Evolutionary conservation across 2,797 vertebrate genomes (phyloP).

Genomic region (Gambelia wislizenii): DNA sequence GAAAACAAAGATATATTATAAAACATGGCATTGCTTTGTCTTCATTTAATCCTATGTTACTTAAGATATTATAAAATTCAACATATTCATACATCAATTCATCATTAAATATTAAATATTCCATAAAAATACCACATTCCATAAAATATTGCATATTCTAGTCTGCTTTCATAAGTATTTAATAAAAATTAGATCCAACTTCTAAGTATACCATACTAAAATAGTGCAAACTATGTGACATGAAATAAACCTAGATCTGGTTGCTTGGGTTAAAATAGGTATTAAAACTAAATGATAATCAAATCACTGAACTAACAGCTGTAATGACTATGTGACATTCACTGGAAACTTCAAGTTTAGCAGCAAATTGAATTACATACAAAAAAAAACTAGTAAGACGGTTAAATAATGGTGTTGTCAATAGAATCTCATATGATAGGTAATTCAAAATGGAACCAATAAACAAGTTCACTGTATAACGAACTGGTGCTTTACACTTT

Average conservation of each 20-base stretch:
- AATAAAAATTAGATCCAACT: no score
- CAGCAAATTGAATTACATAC: constrained; percentile 27
- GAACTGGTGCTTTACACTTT: not conserved
- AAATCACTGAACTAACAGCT: constrained; percentile 5
- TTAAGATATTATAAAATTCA: not conserved
- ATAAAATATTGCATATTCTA: not conserved
- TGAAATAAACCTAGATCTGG: not conserved
- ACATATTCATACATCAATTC: no score
- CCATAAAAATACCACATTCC: not conserved
- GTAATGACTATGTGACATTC: not conserved
- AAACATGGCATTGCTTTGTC: not conserved
- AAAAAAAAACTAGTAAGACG: constrained; percentile 15
- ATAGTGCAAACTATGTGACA: not conserved
- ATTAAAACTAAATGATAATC: not conserved
- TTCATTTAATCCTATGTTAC: not conserved
- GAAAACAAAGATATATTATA: constrained; percentile 37
- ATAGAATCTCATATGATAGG: not conserved
- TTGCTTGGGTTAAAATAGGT: not conserved
- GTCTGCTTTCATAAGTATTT: not conserved
- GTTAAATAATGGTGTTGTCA: constrained; percentile 30
- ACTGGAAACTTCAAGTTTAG: not conserved
- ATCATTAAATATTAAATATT: not conserved
- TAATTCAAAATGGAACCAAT: constrained; percentile 21
- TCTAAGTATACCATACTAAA: not conserved
- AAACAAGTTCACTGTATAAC: not conserved